Percentiles rank a stretch among this genome's conserved stretches.
Evolutionary conservation across 1,140 invertebrate species (phyloP).

Genomic region (Eurosta solidaginis): DNA sequence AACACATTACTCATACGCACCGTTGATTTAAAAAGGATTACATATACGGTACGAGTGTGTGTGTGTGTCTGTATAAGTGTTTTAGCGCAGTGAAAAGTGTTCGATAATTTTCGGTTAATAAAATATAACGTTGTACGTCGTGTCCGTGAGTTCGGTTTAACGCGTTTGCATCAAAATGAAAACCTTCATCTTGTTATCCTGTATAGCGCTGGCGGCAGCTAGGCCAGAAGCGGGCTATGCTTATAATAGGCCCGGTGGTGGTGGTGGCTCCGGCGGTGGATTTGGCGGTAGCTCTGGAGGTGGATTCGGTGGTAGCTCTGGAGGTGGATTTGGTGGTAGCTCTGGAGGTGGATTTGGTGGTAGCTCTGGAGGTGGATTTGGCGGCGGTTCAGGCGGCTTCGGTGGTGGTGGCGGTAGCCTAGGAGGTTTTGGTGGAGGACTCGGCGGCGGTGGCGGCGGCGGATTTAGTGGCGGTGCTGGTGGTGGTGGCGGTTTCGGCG

Average conservation of each 20-base stretch:
- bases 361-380: slow-evolving; percentile 37
- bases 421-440: slow-evolving; percentile 37
- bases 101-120: background rate
- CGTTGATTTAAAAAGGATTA: slow-evolving; percentile 53
- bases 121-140: background rate
- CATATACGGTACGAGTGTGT: slow-evolving; percentile 42
- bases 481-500: slow-evolving; percentile 28
- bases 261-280: slow-evolving; percentile 47
- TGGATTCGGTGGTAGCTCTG: slow-evolving; percentile 40
- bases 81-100: background rate
- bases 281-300: no score
- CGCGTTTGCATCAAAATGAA: slow-evolving; percentile 45
- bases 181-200: slow-evolving; percentile 63
- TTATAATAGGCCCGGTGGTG: slow-evolving; percentile 64
- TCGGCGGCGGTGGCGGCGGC: slow-evolving; percentile 40
- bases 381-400: slow-evolving; percentile 47
- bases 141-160: background rate
- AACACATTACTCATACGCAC: slow-evolving; percentile 20
- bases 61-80: slow-evolving; percentile 34
- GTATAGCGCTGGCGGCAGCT: slow-evolving; percentile 66
- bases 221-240: slow-evolving; percentile 67
- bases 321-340: slow-evolving; percentile 38
- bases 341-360: slow-evolving; percentile 38
- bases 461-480: slow-evolving; percentile 41
- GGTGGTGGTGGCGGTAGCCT: slow-evolving; percentile 51